Conservation (phyloP, 1,140 invertebrate genomes). For the Bursaphelenchus mucronatus region DNA sequence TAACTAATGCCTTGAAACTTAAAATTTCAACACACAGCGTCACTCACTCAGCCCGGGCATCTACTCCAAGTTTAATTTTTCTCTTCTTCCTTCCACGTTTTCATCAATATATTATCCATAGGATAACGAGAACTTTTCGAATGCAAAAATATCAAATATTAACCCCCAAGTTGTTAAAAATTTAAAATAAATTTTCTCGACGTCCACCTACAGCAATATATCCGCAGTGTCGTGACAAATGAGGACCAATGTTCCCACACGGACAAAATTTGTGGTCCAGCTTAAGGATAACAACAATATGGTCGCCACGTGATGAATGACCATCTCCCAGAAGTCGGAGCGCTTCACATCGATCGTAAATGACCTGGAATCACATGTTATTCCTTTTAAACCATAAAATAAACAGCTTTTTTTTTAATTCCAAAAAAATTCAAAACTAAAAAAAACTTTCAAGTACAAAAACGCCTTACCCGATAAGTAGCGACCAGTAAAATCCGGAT, state of each 20-base stretch:
- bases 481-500: constrained; percentile 88
- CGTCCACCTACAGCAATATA: constrained; percentile 80
- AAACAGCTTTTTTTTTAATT: constrained; percentile 61
- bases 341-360: constrained; percentile 52
- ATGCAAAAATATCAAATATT: not conserved
- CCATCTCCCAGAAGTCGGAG: constrained; percentile 93
- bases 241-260: constrained; percentile 84
- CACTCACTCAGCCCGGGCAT: too few relatives aligned
- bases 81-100: not conserved
- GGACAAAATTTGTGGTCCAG: constrained; percentile 86
- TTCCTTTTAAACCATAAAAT: not conserved
- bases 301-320: constrained; percentile 88
- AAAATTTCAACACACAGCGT: too few relatives aligned
- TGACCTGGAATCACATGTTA: constrained; percentile 60
- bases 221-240: constrained; percentile 89
- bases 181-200: not conserved
- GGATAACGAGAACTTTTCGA: not conserved
- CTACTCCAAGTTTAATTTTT: too few relatives aligned
- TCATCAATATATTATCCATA: constrained; percentile 29
- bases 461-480: constrained; percentile 66
- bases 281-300: constrained; percentile 81
- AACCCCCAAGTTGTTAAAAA: not conserved
- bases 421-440: constrained; percentile 17
- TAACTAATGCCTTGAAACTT: too few relatives aligned
- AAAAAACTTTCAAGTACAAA: constrained; percentile 7